Percentiles rank a stretch among this genome's conserved stretches.
These are phyloP conservation scores for Neolamprologus hecqui DNA, from an alignment of 2,113 vertebrate species.

Conservation along the genomic window DNA sequence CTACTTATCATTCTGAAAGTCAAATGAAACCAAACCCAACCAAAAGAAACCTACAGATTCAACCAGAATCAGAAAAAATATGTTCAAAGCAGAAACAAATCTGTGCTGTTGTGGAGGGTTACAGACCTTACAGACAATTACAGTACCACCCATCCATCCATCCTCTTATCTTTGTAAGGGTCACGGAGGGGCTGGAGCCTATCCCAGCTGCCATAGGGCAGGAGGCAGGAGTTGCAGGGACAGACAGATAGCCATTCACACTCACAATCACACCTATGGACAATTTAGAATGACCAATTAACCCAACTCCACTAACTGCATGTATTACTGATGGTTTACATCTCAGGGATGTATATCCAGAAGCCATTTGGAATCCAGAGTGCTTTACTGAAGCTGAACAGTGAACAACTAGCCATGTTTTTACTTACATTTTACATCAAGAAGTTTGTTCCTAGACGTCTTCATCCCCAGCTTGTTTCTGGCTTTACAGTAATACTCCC, in stretches of 20 bases:
- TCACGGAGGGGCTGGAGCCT: neutral
- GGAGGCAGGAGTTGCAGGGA: neutral
- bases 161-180: neutral
- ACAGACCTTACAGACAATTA: neutral
- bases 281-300: neutral
- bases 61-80: neutral
- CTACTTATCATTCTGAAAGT: neutral
- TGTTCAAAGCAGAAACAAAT: neutral
- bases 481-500: neutral
- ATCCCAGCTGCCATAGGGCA: neutral
- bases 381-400: neutral
- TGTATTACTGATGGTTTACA: neutral
- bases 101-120: neutral
- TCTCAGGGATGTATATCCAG: neutral
- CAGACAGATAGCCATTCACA: neutral
- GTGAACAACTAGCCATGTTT: neutral
- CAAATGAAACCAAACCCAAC: neutral
- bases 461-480: neutral
- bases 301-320: neutral
- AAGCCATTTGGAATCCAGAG: neutral
- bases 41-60: neutral
- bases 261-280: neutral
- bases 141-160: neutral
- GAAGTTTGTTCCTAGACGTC: neutral
- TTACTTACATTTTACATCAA: neutral